phyloP scores from a whole-genome alignment of 2,797 vertebrate genomes.

The Neolamprologus multifasciatus region DNA sequence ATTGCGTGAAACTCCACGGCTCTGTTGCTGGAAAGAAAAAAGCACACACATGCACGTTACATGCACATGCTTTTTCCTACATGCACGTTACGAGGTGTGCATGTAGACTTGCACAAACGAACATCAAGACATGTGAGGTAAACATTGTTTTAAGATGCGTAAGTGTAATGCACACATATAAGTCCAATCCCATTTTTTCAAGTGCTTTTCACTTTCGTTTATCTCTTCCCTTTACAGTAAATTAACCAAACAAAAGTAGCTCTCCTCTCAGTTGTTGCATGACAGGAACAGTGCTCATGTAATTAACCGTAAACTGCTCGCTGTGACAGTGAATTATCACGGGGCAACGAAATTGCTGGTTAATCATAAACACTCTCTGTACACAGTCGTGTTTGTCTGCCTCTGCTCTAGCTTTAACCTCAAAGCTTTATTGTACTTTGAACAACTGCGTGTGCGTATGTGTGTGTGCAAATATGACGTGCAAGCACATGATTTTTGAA shows the following conservation, averaged over 20 bases:
- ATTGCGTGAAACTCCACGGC: slow-evolving; percentile 1
- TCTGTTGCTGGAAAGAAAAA: background rate
- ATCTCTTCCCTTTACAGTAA: background rate
- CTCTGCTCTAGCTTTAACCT: background rate
- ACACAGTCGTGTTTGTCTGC: slow-evolving; percentile 24
- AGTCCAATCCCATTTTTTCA: background rate
- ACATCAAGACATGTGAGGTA: background rate
- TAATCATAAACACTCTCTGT: slow-evolving; percentile 68
- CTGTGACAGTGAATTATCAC: background rate
- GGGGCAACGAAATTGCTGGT: slow-evolving; percentile 33
- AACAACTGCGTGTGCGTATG: background rate
- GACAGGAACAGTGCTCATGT: background rate
- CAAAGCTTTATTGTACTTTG: slow-evolving; percentile 46
- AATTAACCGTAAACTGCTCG: background rate
- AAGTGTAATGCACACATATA: background rate
- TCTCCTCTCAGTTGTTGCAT: background rate
- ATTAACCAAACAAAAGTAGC: background rate
- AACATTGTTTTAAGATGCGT: background rate
- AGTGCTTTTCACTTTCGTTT: background rate
- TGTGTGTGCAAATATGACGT: background rate
- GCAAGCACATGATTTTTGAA: background rate
- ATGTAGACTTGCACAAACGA: slow-evolving; percentile 36
- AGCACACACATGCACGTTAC: background rate
- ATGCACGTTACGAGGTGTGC: background rate
- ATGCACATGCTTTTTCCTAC: background rate